phyloP scores from a whole-genome alignment of 2,113 vertebrate genomes.

The Apodemus sylvaticus region DNA sequence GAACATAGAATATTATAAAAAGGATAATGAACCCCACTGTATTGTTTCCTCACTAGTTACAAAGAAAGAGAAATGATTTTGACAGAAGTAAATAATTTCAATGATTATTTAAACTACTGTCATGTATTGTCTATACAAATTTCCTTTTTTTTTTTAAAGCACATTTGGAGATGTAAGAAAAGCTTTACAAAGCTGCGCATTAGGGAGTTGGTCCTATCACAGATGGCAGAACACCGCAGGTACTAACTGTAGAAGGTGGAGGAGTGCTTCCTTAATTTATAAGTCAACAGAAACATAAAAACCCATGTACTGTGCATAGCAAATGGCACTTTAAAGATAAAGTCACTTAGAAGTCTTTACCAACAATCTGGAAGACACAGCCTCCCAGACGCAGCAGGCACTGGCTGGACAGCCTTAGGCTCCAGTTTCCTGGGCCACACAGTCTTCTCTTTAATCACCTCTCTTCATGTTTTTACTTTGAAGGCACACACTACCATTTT shows the following conservation, averaged over 20 bases:
- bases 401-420: conserved; percentile 12
- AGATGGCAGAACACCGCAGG: not conserved
- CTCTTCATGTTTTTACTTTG: not conserved
- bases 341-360: conserved; percentile 40
- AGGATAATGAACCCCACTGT: not conserved
- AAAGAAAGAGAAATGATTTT: conserved; percentile 12
- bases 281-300: conserved; percentile 1
- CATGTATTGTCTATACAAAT: not conserved
- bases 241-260: not conserved
- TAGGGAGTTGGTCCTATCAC: not conserved
- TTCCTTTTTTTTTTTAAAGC: not conserved
- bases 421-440: not conserved
- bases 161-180: conserved; percentile 16
- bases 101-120: not conserved
- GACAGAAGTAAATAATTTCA: conserved; percentile 18
- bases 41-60: not conserved
- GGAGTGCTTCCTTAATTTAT: not conserved
- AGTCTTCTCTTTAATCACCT: not conserved
- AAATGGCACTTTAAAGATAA: not conserved
- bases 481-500: conserved; percentile 34
- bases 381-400: not conserved
- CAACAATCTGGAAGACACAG: not conserved
- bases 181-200: not conserved
- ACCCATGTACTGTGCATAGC: not conserved
- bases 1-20: not conserved